Percentiles rank a stretch among this genome's conserved stretches.
Evolutionary conservation across 2,797 vertebrate species (phyloP).

Genomic region (Phoeniculus purpureus): DNA sequence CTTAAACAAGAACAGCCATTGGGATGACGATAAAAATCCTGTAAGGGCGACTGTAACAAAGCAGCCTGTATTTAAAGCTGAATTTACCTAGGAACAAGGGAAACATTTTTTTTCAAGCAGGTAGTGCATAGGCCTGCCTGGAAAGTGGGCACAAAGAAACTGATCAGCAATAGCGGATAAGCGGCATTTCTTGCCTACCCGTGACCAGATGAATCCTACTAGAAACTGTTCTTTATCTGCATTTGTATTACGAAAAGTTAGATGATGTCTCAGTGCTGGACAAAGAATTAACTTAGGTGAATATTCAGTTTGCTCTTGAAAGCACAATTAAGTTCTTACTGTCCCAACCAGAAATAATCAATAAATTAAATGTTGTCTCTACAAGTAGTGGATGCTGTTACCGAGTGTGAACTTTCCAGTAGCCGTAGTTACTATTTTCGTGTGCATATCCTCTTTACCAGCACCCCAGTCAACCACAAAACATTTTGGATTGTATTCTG

Average conservation of each 20-base stretch:
- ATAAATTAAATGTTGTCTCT: neutral
- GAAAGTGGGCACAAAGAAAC: neutral
- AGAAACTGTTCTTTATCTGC: neutral
- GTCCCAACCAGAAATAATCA: neutral
- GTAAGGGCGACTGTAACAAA: neutral
- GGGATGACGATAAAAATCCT: neutral
- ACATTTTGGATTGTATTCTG: slow-evolving; percentile 69
- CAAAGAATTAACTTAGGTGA: neutral
- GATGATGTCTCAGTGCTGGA: neutral
- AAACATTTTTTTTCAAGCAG: neutral
- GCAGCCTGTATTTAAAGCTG: neutral
- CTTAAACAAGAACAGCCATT: neutral
- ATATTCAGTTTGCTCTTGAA: neutral
- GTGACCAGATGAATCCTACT: neutral
- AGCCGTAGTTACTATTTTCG: neutral
- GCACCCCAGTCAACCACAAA: slow-evolving; percentile 84
- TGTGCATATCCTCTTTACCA: slow-evolving; percentile 43
- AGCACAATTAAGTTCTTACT: neutral
- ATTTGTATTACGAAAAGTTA: neutral
- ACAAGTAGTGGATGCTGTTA: neutral
- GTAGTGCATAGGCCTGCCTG: neutral
- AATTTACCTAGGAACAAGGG: neutral
- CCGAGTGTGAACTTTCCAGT: slow-evolving; percentile 40
- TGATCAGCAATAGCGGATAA: neutral
- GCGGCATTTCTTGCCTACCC: neutral